Evolutionary conservation across 2,113 vertebrate genomes (phyloP), one percentile per base, ranked within the genome.

Genomic region (Choloepus hoffmanni): DNA sequence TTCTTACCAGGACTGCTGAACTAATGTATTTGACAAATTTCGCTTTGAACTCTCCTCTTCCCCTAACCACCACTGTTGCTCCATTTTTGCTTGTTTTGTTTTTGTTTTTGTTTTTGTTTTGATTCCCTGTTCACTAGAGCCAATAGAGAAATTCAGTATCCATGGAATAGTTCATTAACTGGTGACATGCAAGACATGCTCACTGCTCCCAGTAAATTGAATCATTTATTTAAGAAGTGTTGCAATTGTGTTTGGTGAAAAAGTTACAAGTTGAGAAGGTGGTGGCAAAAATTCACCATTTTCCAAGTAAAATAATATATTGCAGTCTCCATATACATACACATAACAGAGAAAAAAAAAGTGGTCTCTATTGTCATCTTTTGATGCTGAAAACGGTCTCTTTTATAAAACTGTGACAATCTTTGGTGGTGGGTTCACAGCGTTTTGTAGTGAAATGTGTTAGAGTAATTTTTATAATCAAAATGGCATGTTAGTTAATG

Each of bases 141-240:
- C 67, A 62, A 7, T 24, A 84, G n/a, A 89, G 76, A 77, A 96
- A 95, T 95, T 91, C 13, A 72, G 26, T 95, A 93, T 96, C 79
- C 89, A 68, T 95, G 89, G 62, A 89, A 95, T 85, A 95, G 50
- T 95, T 89, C 89, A 65, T 85, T 86, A 93, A 95, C 67, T 97
- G 72, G 72, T 73, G 85, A 55, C 19, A 83, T 92, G 77, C 55
- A 96, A 63, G 28, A 90, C 48, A 92, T 95, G n/a, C 45, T 24
- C n/a, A 79, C 30, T 81, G 12, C 73, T 89, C 36, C 65, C 84
- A 62, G 78, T 50, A 91, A 84, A 84, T 36, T 23, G 53, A 95
- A 89, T 92, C 11, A 89, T 95, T 82, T 90, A 30, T 95, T 81
- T 45, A 74, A 87, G 88, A 96, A 87, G 10, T 79, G 12, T 93